Evolutionary conservation across 2,888 invertebrate species (phyloP).

Genomic region (Theodoxus fluviatilis): DNA sequence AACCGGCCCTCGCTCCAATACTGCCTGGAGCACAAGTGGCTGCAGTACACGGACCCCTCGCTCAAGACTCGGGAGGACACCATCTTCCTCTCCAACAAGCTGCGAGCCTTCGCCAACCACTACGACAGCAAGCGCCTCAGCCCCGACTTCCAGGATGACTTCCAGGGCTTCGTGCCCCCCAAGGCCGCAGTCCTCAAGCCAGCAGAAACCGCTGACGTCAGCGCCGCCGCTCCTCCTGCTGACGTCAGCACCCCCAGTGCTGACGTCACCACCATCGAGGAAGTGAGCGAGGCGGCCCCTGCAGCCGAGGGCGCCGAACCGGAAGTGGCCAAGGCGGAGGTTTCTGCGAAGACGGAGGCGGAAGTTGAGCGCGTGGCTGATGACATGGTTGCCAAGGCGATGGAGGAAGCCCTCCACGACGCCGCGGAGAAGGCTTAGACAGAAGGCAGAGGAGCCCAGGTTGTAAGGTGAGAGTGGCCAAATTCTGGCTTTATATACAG

Average conservation of each 20-base stretch:
- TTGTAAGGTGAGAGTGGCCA: not conserved
- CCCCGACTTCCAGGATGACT: slow-evolving; percentile 24
- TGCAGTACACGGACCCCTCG: slow-evolving; percentile 90
- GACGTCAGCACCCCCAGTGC: not conserved
- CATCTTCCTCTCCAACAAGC: slow-evolving; percentile 73
- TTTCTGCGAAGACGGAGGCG: not conserved
- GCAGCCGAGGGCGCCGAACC: not conserved
- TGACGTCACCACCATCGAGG: too few species aligned
- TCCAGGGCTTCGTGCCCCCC: slow-evolving; percentile 29
- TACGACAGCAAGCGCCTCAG: slow-evolving; percentile 72
- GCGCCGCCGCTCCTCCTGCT: not conserved
- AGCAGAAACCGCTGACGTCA: not conserved
- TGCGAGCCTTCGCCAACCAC: slow-evolving; percentile 76
- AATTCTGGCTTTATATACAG: not conserved
- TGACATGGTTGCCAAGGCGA: slow-evolving; percentile 19
- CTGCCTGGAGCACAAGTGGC: slow-evolving; percentile 95
- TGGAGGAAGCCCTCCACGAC: slow-evolving; percentile 22
- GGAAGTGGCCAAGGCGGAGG: not conserved
- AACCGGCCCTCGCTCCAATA: slow-evolving; percentile 94
- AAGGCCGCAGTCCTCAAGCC: slow-evolving; percentile 20
- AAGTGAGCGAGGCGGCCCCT: not conserved
- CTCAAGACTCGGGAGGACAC: slow-evolving; percentile 89
- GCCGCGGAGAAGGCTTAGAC: not conserved
- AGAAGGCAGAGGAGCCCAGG: not conserved
- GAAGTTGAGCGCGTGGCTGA: slow-evolving; percentile 24